These are phyloP conservation scores for Pardosa pseudoannulata DNA, from an alignment of 2,888 invertebrate species.

Conservation along the genomic window DNA sequence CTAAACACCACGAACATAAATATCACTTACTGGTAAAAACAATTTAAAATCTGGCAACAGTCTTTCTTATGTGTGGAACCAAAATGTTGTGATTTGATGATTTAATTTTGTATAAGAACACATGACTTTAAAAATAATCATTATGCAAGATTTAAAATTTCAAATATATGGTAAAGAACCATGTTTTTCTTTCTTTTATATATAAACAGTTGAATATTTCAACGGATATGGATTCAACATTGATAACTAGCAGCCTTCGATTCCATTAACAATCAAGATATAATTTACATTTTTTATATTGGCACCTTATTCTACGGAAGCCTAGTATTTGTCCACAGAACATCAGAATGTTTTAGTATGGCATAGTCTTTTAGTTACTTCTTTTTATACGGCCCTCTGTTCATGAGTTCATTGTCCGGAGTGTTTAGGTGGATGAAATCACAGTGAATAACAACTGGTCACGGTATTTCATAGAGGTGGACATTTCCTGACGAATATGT, in stretches of 20 bases:
- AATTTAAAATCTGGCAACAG: no score
- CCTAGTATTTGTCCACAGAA: not conserved
- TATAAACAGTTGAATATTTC: not conserved
- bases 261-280: constrained; percentile 45
- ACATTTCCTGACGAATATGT: constrained; percentile 84
- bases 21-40: no score
- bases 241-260: not conserved
- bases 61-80: no score
- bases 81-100: no score
- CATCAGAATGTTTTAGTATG: not conserved
- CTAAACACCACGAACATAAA: no score
- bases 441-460: constrained; percentile 15
- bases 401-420: not conserved
- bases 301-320: constrained; percentile 56
- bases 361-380: not conserved
- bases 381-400: not conserved
- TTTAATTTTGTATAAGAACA: no score
- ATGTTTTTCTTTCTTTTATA: not conserved
- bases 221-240: constrained; percentile 6
- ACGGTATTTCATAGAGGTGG: constrained; percentile 66
- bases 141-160: no score
- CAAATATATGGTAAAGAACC: no score
- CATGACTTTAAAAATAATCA: no score
- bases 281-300: constrained; percentile 54
- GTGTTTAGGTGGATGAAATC: constrained; percentile 35